phyloP scores from a whole-genome alignment of 2,113 vertebrate species.

The Sturnus vulgaris region DNA sequence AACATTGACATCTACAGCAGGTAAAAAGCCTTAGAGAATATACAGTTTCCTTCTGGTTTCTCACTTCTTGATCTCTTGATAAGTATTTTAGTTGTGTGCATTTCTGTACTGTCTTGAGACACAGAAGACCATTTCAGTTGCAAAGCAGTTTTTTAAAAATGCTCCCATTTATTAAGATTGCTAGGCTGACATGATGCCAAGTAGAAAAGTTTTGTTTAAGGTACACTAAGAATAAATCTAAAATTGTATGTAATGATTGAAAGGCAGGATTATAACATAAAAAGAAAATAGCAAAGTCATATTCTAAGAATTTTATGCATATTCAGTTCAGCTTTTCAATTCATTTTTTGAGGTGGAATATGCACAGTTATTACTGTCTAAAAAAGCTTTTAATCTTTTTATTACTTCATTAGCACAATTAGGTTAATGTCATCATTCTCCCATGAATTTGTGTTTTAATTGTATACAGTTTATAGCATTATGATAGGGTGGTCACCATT shows the following conservation, averaged over 20 bases:
- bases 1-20: not conserved
- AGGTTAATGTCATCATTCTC: not conserved
- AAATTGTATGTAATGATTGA: not conserved
- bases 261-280: not conserved
- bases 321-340: not conserved
- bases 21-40: slow-evolving; percentile 28
- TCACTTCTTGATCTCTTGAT: slow-evolving; percentile 15
- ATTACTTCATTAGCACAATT: not conserved
- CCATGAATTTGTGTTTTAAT: not conserved
- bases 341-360: not conserved
- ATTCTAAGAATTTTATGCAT: not conserved
- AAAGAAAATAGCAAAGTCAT: not conserved
- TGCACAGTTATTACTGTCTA: not conserved
- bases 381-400: not conserved
- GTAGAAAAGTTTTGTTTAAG: not conserved
- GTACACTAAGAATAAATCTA: not conserved
- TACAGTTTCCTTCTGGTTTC: slow-evolving; percentile 19
- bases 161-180: not conserved
- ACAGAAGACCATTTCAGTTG: not conserved
- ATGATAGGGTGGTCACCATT: not conserved
- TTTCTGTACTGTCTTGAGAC: not conserved
- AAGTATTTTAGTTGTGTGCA: not conserved
- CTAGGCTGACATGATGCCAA: not conserved
- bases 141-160: not conserved
- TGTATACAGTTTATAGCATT: not conserved